A percentile compares a stretch with the other conserved stretches of the same genome.
Conservation (phyloP, 2,888 invertebrate genomes). For the Chymomyza fuscimana region DNA sequence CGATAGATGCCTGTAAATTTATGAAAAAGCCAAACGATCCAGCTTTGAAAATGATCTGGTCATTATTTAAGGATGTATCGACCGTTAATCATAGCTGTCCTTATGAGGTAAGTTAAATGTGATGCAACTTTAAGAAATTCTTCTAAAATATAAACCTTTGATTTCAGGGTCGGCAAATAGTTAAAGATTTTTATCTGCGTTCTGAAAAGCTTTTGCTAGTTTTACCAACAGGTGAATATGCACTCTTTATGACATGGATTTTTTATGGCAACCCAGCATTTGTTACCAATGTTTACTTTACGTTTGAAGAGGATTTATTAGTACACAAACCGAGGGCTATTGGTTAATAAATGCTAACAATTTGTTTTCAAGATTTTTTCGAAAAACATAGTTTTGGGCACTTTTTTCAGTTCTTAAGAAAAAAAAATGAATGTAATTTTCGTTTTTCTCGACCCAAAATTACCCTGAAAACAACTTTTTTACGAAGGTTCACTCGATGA, state of each 20-base stretch:
- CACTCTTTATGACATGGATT: not conserved
- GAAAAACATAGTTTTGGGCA: too few species aligned
- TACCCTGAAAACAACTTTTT: too few species aligned
- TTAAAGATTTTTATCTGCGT: not conserved
- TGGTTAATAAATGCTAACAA: too few species aligned
- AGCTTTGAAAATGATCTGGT: not conserved
- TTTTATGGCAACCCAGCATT: not conserved
- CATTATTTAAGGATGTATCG: not conserved
- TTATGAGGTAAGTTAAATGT: not conserved
- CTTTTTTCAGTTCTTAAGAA: too few species aligned
- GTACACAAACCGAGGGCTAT: too few species aligned
- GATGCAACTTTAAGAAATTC: not conserved
- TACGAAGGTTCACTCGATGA: too few species aligned
- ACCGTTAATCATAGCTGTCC: not conserved
- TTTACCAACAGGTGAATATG: not conserved
- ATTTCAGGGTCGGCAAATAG: not conserved
- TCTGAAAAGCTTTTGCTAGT: not conserved
- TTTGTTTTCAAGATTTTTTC: too few species aligned
- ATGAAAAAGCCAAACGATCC: not conserved
- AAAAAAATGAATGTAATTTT: too few species aligned
- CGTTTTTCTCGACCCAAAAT: too few species aligned
- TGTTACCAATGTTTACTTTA: too few species aligned
- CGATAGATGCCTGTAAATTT: not conserved
- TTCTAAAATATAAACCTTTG: not conserved
- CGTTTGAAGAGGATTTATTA: too few species aligned